Conservation (phyloP, 2,888 invertebrate genomes). For the Amphipoea oculea region DNA sequence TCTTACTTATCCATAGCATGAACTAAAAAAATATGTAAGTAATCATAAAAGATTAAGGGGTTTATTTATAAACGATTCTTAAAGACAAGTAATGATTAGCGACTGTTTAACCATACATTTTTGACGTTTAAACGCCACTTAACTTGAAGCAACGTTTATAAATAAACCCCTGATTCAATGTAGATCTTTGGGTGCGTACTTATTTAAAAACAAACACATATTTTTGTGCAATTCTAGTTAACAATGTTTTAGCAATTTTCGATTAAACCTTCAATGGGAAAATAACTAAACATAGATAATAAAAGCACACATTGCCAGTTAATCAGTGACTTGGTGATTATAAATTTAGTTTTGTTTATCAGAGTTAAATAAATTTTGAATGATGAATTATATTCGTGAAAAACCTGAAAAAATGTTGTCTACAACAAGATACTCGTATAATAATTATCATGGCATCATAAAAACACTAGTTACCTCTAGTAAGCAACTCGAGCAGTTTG, state of each 20-base stretch:
- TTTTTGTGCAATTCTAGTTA: too few species aligned
- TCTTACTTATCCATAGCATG: neutral
- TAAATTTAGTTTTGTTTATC: neutral
- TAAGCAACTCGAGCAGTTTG: slow-evolving; percentile 85
- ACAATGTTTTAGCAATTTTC: neutral
- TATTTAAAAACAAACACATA: neutral
- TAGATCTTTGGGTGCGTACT: too few species aligned
- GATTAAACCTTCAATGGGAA: neutral
- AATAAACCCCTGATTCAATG: neutral
- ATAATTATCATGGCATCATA: neutral
- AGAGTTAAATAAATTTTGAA: neutral
- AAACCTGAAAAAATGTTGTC: neutral
- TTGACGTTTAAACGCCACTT: neutral
- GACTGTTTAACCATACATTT: neutral
- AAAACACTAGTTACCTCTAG: slow-evolving; percentile 78
- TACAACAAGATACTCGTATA: neutral
- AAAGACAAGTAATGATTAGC: neutral
- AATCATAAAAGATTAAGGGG: neutral
- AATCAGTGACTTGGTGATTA: too few species aligned
- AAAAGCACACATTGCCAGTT: neutral
- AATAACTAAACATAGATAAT: neutral
- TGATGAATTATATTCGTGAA: neutral
- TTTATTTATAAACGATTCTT: too few species aligned
- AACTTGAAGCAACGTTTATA: neutral
- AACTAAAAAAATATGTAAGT: neutral